Percentiles rank a stretch among this genome's conserved stretches.
Evolutionary conservation across 2,888 invertebrate species (phyloP).

Genomic region (Patella depressa): DNA sequence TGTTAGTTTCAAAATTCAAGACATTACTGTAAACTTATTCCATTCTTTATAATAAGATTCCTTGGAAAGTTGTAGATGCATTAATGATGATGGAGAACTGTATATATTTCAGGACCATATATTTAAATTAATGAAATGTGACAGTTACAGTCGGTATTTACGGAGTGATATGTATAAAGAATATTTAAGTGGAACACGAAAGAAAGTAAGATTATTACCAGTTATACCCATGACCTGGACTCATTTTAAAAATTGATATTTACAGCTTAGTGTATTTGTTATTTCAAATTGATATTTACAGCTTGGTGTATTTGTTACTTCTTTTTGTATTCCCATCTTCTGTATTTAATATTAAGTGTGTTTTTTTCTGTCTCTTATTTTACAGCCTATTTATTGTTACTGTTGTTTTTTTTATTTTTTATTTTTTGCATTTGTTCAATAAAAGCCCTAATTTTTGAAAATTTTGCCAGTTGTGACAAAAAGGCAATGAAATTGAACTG

Average conservation of each 20-base stretch:
- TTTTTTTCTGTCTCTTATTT: neutral
- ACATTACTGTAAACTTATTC: no score
- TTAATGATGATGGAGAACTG: no score
- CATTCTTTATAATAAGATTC: no score
- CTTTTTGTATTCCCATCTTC: neutral
- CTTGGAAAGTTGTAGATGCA: no score
- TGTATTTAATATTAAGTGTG: neutral
- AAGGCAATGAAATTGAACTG: no score
- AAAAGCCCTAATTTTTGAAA: no score
- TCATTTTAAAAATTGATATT: slow-evolving; percentile 47
- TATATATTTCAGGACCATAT: slow-evolving; percentile 86
- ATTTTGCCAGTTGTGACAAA: no score
- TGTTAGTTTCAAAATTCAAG: no score
- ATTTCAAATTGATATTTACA: slow-evolving; percentile 29
- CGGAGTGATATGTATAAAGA: slow-evolving; percentile 99
- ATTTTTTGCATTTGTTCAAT: no score
- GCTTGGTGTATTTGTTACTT: slow-evolving; percentile 16
- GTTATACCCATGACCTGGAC: slow-evolving; percentile 61
- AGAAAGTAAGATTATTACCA: slow-evolving; percentile 81
- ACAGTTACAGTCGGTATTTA: slow-evolving; percentile 97
- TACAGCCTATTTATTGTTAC: slow-evolving; percentile 8
- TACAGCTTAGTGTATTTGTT: slow-evolving; percentile 16
- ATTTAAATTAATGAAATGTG: slow-evolving; percentile 99
- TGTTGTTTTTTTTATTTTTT: slow-evolving; percentile 22
- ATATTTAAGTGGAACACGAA: slow-evolving; percentile 93